Conservation (phyloP, 1,140 invertebrate species). For the Pinna nobilis region DNA sequence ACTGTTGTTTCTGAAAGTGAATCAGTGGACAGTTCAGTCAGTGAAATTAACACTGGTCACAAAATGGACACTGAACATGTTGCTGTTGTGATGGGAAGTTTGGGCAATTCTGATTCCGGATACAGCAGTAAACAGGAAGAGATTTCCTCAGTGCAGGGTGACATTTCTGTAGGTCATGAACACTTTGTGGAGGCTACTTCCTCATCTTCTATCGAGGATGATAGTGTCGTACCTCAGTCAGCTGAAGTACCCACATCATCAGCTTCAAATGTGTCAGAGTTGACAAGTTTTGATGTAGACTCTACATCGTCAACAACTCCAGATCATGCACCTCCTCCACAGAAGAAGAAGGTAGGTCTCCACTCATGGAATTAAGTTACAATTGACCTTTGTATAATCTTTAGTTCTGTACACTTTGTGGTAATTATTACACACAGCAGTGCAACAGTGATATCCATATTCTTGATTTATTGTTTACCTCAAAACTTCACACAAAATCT, state of each 20-base stretch:
- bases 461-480: too few species aligned
- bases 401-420: too few species aligned
- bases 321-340: conserved; percentile 53
- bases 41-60: conserved; percentile 15
- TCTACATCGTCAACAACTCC: conserved; percentile 9
- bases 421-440: too few species aligned
- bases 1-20: background rate
- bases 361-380: too few species aligned
- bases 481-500: too few species aligned
- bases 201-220: background rate
- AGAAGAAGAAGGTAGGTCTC: conserved; percentile 77
- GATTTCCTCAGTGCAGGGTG: background rate
- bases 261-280: conserved; percentile 4
- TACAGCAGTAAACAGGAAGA: too few species aligned
- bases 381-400: too few species aligned
- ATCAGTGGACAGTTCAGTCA: conserved; percentile 16
- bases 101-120: background rate
- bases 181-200: background rate
- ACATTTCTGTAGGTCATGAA: background rate
- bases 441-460: too few species aligned
- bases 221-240: background rate
- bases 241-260: background rate
- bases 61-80: conserved; percentile 25
- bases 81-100: background rate
- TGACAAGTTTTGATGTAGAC: background rate